Evolutionary conservation across 2,888 invertebrate genomes (phyloP), one percentile per base, ranked within the genome.

Genomic region (Desoria tigrina): DNA sequence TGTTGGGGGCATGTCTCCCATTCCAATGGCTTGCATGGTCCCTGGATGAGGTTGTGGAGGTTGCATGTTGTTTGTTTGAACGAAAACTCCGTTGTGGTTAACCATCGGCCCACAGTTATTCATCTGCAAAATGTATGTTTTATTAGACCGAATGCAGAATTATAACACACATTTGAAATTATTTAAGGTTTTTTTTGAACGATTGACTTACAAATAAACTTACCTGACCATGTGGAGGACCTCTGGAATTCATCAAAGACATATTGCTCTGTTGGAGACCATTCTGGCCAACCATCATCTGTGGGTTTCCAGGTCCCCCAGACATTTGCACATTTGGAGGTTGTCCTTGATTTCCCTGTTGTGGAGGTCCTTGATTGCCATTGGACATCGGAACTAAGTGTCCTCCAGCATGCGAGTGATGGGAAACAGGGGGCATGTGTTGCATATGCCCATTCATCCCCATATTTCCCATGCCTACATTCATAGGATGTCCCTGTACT

Each of bases 201-300:
- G 16, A 51, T 51, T 51, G 23, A 51, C 24, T 51, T 51, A 51
- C 24, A 51, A 51, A 45, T 45, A 51, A 24, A 51, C 51, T 26
- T 62, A 73, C 74, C 70, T 73, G 73, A 60, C 71, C 62, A 49
- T 69, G 72, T 9, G 66, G 62, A 14, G 71, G 62, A 32, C 66
- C 65, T 56, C 69, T 62, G 39, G 39, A 39, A 42, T 54, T 68
- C 61, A 69, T 65, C 7, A 63, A 14, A 24, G 63, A 54, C 42
- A 69, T 59, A 21, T 50, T 68, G 27, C 62, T 66, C 21, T 69
- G 68, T 24, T 61, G 37, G 58, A 72, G 66, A 9, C 61, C 65
- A 65, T 70, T 65, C 1, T 64, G 67, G 53, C 61, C 67, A 21
- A 70, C 23, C 27, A 70, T 39, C 16, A 67, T 62, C n/a, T 65